These are phyloP conservation scores for Aphaenogaster floridana DNA, from an alignment of 1,140 invertebrate genomes.

Conservation along the genomic window DNA sequence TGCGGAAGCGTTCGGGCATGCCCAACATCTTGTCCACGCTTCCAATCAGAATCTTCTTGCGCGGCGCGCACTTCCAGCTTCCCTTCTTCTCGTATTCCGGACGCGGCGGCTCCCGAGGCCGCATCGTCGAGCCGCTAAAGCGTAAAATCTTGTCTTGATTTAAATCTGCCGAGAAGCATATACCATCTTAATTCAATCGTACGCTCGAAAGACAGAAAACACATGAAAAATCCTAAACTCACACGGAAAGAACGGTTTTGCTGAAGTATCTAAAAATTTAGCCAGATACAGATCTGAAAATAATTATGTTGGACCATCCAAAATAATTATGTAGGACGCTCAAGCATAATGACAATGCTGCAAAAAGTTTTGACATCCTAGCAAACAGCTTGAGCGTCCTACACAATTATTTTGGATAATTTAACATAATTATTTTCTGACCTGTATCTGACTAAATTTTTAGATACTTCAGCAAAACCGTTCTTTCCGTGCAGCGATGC, in stretches of 20 bases:
- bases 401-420: too few species aligned
- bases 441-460: too few species aligned
- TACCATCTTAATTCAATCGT: not conserved
- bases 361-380: too few species aligned
- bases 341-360: too few species aligned
- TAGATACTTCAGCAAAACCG: too few species aligned
- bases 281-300: too few species aligned
- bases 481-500: not conserved
- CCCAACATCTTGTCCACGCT: constrained; percentile 8
- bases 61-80: constrained; percentile 65
- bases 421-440: too few species aligned
- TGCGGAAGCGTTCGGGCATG: not conserved
- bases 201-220: not conserved
- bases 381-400: too few species aligned
- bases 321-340: too few species aligned
- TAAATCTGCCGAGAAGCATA: not conserved
- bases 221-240: not conserved
- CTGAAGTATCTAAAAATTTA: too few species aligned
- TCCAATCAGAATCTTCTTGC: constrained; percentile 55
- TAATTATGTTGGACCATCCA: too few species aligned
- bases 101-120: not conserved
- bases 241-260: too few species aligned
- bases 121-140: not conserved
- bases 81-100: not conserved
- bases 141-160: constrained; percentile 27